Evolutionary conservation across 2,888 invertebrate species (phyloP).

Genomic region (Eudasyphora cyanicolor): DNA sequence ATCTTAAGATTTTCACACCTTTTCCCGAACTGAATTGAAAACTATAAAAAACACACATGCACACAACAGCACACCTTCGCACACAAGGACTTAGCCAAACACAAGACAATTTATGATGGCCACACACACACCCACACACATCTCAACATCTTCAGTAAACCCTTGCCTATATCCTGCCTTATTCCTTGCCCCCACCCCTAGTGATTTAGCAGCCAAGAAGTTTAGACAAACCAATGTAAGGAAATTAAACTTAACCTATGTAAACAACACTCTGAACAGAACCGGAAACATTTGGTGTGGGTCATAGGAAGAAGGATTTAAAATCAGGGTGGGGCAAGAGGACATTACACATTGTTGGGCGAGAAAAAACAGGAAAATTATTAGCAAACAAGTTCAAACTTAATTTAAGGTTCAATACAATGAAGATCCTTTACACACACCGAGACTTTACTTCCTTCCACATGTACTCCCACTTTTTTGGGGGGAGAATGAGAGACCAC

Average conservation of each 20-base stretch:
- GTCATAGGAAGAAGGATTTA: background rate
- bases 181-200: conserved; percentile 30
- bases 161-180: background rate
- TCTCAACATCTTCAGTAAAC: conserved; percentile 6
- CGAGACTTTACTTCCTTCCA: conserved; percentile 4
- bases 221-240: conserved; percentile 66
- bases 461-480: background rate
- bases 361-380: conserved; percentile 60
- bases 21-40: conserved; percentile 29
- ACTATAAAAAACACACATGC: conserved; percentile 23
- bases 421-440: conserved; percentile 36
- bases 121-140: conserved; percentile 39
- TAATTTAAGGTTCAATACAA: conserved; percentile 79
- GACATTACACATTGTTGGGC: conserved; percentile 48
- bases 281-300: conserved; percentile 8
- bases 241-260: conserved; percentile 77
- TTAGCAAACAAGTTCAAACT: conserved; percentile 75
- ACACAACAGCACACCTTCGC: background rate
- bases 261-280: conserved; percentile 70
- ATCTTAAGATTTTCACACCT: conserved; percentile 78
- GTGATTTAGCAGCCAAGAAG: conserved; percentile 71
- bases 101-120: conserved; percentile 72
- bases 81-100: conserved; percentile 53
- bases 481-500: background rate
- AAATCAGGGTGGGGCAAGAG: conserved; percentile 51